Evolutionary conservation across 2,113 vertebrate genomes (phyloP), one percentile per base, ranked within the genome.

Genomic region (Mixornis gularis): DNA sequence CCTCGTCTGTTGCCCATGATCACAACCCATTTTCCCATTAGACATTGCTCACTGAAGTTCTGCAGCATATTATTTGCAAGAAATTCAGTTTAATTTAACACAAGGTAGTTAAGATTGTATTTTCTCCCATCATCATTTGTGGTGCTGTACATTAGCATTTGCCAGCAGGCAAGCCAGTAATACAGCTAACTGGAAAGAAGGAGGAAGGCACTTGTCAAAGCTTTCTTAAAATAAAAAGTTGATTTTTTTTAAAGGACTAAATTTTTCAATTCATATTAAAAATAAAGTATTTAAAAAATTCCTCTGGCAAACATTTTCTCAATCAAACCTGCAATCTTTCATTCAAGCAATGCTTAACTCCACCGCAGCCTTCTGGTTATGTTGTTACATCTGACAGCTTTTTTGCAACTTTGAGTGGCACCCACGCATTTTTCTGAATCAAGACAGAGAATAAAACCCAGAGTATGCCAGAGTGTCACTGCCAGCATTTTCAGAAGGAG

Each of bases 331-430:
- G 52, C 79, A 44, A 56, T 56, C 60, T 83, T 70, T 66, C 91
- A 91, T 77, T 92, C 70, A 92, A 58, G 89, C 85, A 72, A 55
- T 3, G 48, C 62, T 85, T 69, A 79, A 68, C 62, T 93, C 63
- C 78, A 82, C 68, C 59, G 58, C 87, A 93, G 81, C 79, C 68
- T 95, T 91, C 85, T 94, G 85, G 82, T 73, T 89, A 53, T 62
- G 62, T 26, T 76, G 74, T 85, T 85, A 70, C 40, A 91, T 92
- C 71, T 91, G 92, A 95, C 89, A 87, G 87, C 78, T 93, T 87
- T 85, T 85, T 82, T 79, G 94, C 79, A 91, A 48, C 64, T 85
- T 48, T 10, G 56, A 95, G 87, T 60, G 68, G 74, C 89, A 91
- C 89, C 93, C 87, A 94, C 68, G 2, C 81, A 9, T 87, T 92